phyloP scores from a whole-genome alignment of 2,113 vertebrate species.

The Seriola dumerili region DNA sequence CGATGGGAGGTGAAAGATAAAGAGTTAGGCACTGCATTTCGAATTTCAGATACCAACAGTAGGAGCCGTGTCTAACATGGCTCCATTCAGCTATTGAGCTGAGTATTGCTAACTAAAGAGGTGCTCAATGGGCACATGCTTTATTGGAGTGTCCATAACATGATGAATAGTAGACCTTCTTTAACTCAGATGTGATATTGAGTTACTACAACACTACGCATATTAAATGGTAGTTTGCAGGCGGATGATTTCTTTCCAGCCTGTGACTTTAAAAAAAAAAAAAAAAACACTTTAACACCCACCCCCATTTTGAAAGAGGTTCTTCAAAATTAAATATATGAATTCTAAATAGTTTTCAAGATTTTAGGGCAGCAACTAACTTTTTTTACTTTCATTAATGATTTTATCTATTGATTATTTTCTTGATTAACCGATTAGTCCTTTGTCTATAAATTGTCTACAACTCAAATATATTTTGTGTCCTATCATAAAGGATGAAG shows the following conservation, averaged over 20 bases:
- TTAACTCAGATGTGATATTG: slow-evolving; percentile 27
- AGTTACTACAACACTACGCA: slow-evolving; percentile 22
- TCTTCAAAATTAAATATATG: background rate
- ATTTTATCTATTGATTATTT: too few relatives aligned
- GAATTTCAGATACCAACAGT: slow-evolving; percentile 44
- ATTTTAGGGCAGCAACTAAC: background rate
- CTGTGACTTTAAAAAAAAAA: background rate
- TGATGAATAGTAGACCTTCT: slow-evolving; percentile 36
- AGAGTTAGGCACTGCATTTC: slow-evolving; percentile 39
- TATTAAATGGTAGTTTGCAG: slow-evolving; percentile 24
- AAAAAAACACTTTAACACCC: background rate
- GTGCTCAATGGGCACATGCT: slow-evolving; percentile 31
- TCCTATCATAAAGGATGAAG: too few relatives aligned
- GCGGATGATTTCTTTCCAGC: background rate
- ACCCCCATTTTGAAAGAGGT: background rate
- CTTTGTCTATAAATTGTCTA: too few relatives aligned
- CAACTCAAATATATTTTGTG: too few relatives aligned
- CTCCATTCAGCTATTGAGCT: slow-evolving; percentile 38
- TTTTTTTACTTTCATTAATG: background rate
- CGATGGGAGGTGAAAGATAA: slow-evolving; percentile 53
- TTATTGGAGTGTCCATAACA: slow-evolving; percentile 37
- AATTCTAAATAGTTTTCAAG: background rate
- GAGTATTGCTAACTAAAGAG: slow-evolving; percentile 44
- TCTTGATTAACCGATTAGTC: too few relatives aligned
- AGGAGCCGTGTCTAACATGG: slow-evolving; percentile 34